Base-by-base conservation (phyloP, 2,797 vertebrate genomes). In the Cossypha caffra region DNA sequence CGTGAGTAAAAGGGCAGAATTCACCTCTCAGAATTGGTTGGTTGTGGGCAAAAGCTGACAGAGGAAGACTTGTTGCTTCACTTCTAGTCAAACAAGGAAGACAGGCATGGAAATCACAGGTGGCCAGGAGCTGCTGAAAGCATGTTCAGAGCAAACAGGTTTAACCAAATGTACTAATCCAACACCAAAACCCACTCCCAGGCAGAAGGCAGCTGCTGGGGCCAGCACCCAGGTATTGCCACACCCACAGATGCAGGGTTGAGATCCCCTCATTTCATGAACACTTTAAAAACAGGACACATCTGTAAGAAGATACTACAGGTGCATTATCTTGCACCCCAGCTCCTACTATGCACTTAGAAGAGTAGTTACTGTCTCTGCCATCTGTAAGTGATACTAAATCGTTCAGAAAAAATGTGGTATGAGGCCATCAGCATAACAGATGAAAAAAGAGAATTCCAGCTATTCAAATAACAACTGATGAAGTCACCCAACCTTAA, bases 401-500 rank as follows among this genome's bases (percentile, higher is more conserved):
- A 47, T 37, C 1, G 2, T 38, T 83, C 26, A 89, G 68, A 92
- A 88, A 89, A 85, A 54, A 37, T 0, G 10, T 6, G 14, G 15
- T 40, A 83, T 19, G 82, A 88, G 54, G 54, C 29, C 43, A 68
- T 54, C 33, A 59, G 73, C 77, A 29, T 5, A 90, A 66, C 51
- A 72, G 58, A 84, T 52, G 58, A 79, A 84, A 88, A 90, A 77
- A 33, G 29, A 23, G 10, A 93, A 74, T 74, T 57, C 16, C 38
- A 86, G 61, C 85, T 88, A 62, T 75, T 88, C 67, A 76, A 84
- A 38, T 38, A 86, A 66, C 71, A 78, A 90, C 40, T 33, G 59
- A 78, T 92, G 78, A 93, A 94, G 84, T 89, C 88, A 95, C 28
- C 68, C 10, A 11, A 83, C 81, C 90, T 77, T 67, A 79, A 89